Percentiles rank a stretch among this genome's conserved stretches.
Conservation (phyloP, 2,797 vertebrate species). For the Eulemur rubriventer region DNA sequence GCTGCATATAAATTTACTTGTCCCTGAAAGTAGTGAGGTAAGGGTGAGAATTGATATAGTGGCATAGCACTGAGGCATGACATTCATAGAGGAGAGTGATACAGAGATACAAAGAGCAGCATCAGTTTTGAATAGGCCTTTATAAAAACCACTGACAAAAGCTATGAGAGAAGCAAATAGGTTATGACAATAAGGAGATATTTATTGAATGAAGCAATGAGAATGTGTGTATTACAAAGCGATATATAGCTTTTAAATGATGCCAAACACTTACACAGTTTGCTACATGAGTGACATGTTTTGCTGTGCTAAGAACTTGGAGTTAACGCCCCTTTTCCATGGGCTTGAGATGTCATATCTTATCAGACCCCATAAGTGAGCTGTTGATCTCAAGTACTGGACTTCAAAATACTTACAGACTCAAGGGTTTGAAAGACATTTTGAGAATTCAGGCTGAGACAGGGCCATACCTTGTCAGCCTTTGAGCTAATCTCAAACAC, state of each 20-base stretch:
- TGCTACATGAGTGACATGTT: background rate
- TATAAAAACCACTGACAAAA: background rate
- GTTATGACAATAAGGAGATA: background rate
- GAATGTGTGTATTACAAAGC: background rate
- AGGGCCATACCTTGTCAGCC: background rate
- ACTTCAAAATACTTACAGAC: background rate
- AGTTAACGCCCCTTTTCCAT: background rate
- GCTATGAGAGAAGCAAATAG: background rate
- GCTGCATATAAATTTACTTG: background rate
- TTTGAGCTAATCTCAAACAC: background rate
- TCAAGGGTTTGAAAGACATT: background rate
- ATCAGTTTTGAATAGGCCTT: background rate
- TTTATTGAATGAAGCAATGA: background rate
- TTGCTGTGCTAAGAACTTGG: background rate
- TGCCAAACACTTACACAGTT: background rate
- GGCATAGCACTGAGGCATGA: background rate
- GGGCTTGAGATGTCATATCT: background rate
- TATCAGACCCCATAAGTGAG: background rate
- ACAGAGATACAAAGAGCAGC: background rate
- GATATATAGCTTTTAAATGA: background rate
- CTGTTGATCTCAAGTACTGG: background rate
- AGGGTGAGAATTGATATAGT: background rate
- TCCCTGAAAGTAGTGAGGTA: background rate
- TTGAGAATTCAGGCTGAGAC: background rate
- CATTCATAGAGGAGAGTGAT: background rate